Base-by-base conservation (phyloP, 2,888 invertebrate genomes). In the Pimpla rufipes region DNA sequence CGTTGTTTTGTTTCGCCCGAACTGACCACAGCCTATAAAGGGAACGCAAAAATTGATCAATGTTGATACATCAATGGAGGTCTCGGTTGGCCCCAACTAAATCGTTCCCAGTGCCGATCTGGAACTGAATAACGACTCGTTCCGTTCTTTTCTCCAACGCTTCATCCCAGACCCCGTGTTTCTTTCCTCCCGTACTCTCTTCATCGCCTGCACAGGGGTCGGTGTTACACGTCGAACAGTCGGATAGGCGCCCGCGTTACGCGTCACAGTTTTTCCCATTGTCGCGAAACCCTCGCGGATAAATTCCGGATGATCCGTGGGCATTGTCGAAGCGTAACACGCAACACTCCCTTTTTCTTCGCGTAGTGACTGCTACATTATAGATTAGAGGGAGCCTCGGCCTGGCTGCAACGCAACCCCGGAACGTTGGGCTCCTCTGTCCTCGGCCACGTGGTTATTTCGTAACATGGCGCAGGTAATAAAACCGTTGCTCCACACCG, bases 301-400 rank as follows among this genome's bases (percentile, higher is more conserved):
- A 78, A 84, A 84, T 81, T 78, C 70, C n/a, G 74, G 78, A 81
- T 84, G 81, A 84, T 84, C 81, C 81, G 16, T 29, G 62, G 66
- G 77, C 59, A 84, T 83, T 78, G 84, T 84, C 74, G 74, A n/a
- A 74, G 55, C 62, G 73, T 80, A 64, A 80, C 52, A 64, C 62
- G 74, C 75, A 21, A 55, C 52, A 67, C 50, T 57, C 74, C 67
- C 67, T n/a, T n/a, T n/a, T 71, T 64, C 42, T 55, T 29, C 23
- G 50, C 21, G 42, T 16, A 42, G 66, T 70, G 83, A 77, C 68
- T 66, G 73, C 23, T 35, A 80, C 77, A 75, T 80, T 74, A 73
- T 68, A 81, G 81, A 83, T 83, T 74, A 81, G 21, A 76, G 52
- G 29, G 71, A 74, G 78, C 47, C 70, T n/a, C 13, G 40, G 11